phyloP scores from a whole-genome alignment of 2,113 vertebrate genomes.

The Erythrolamprus reginae region DNA sequence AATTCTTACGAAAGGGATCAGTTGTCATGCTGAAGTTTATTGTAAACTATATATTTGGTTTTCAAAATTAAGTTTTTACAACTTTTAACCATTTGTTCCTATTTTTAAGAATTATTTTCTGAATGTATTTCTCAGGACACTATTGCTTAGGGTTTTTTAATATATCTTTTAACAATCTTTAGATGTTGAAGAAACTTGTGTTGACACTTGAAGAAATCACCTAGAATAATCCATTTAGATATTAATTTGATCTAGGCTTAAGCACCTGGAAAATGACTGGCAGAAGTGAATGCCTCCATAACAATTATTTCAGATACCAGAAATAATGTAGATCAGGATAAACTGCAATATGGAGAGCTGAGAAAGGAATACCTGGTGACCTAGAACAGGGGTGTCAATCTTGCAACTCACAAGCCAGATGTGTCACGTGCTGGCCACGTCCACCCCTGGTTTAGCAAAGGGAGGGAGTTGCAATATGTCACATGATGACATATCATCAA shows the following conservation, averaged over 20 bases:
- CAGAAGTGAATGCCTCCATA: background rate
- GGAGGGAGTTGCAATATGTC: no score
- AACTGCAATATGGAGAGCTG: background rate
- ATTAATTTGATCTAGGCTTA: background rate
- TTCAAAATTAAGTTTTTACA: background rate
- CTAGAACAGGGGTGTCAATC: no score
- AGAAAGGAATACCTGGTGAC: no score
- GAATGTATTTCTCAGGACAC: constrained; percentile 6
- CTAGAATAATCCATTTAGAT: constrained; percentile 28
- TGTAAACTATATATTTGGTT: background rate
- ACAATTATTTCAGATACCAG: background rate
- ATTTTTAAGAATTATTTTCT: background rate
- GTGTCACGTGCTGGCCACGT: no score
- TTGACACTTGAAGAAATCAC: constrained; percentile 46
- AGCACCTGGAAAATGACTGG: background rate
- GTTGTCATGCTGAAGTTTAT: background rate
- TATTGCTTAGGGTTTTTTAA: constrained; percentile 8
- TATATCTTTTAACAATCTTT: background rate
- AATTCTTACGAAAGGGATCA: background rate
- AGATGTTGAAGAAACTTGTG: background rate
- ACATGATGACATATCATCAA: no score
- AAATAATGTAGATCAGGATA: background rate
- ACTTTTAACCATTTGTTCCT: background rate
- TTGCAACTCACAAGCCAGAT: no score
- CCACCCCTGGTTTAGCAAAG: no score